Evolutionary conservation across 2,888 invertebrate genomes (phyloP), one percentile per base, ranked within the genome.

Genomic region (Heliothis peltigera): DNA sequence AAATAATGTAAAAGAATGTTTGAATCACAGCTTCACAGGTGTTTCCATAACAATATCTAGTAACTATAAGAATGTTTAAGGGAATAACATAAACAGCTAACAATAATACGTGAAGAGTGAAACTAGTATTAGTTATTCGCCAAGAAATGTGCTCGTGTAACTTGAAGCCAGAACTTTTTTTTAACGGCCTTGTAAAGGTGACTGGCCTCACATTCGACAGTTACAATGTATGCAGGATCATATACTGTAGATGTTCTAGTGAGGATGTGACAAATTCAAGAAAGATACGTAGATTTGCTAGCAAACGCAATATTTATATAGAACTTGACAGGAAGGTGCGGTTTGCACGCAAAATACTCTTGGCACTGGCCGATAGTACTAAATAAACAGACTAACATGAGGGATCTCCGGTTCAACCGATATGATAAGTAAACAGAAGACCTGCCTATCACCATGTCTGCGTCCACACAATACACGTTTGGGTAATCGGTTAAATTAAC

Each of bases 161-260:
- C 64, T 46, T 55, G 19, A 22, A 60, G 47, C n/a, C 46, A 22
- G n/a, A n/a, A 61, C 53, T 58, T 52, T 63, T 64, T 70, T 64
- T 35, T 52, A 61, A 46, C 81, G 83, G 82, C 88, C 90, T 90
- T 89, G 87, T 60, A 70, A 77, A 88, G 86, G 86, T 87, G 84
- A 89, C 65, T 87, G 87, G 80, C 83, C 87, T 77, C 70, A 72
- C 70, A 83, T 74, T 83, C 75, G 76, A 69, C 60, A 67, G 39
- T 39, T 39, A 77, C 53, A 67, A 55, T 54, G 60, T 47, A 49
- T 54, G 62, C 56, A 74, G 49, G 51, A 66, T 54, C 52, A 68
- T 60, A 53, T 59, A 52, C 53, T 56, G 64, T 47, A 46, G 53
- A 48, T 54, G 43, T 43, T 53, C 39, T n/a, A 39, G 57, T 67